Percentiles rank a stretch among this genome's conserved stretches.
phyloP scores from a whole-genome alignment of 1,140 invertebrate species.

The Gonatopus flavifemur region DNA sequence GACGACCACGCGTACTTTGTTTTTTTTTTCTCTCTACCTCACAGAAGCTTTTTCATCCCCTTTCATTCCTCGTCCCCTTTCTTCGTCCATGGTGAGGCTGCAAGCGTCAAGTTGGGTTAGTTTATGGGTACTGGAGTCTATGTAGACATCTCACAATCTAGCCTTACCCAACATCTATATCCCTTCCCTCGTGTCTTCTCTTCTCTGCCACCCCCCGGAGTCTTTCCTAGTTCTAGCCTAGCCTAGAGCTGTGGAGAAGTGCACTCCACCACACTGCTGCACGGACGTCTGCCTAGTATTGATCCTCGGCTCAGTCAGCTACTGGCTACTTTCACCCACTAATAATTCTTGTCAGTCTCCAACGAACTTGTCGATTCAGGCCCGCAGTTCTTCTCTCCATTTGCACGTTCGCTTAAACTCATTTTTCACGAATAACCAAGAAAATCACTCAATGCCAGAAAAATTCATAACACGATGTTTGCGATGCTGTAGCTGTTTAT shows the following conservation, averaged over 20 bases:
- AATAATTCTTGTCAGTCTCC: constrained; percentile 61
- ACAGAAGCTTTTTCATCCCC: background rate
- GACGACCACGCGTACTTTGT: background rate
- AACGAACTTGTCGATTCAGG: constrained; percentile 46
- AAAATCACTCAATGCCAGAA: no score
- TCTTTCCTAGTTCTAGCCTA: constrained; percentile 49
- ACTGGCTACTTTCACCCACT: constrained; percentile 59
- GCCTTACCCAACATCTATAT: constrained; percentile 45
- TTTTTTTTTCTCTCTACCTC: background rate
- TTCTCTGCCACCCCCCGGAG: no score
- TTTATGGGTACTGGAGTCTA: constrained; percentile 52
- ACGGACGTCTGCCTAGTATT: constrained; percentile 56
- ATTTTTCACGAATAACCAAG: no score
- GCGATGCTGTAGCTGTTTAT: no score
- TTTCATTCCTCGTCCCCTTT: background rate
- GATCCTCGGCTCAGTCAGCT: constrained; percentile 56
- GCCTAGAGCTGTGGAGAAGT: constrained; percentile 49
- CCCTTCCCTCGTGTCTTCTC: no score
- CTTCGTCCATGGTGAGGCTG: constrained; percentile 27
- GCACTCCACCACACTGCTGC: constrained; percentile 50
- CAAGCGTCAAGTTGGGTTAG: constrained; percentile 41
- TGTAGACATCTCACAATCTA: constrained; percentile 51
- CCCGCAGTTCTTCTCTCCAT: constrained; percentile 12
- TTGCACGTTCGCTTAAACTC: no score
- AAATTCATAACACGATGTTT: no score